Conservation (phyloP, 2,113 vertebrate genomes). For the Bos indicus region DNA sequence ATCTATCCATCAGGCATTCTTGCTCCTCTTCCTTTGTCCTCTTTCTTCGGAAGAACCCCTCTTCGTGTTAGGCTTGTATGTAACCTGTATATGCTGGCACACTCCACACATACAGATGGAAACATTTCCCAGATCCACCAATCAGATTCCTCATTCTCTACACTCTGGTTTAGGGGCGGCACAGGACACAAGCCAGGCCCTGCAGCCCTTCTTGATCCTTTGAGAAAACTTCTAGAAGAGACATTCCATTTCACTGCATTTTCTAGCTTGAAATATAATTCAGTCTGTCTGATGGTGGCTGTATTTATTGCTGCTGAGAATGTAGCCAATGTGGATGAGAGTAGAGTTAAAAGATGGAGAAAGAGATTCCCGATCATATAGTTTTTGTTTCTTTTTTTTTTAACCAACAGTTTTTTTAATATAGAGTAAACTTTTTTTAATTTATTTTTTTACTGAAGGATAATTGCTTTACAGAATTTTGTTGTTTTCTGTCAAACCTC, state of each 20-base stretch:
- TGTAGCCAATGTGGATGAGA: not conserved
- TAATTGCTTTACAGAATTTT: not conserved
- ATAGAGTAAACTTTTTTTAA: not conserved
- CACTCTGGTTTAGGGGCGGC: accelerated
- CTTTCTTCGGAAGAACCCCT: not conserved
- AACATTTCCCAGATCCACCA: not conserved
- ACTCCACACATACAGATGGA: not conserved
- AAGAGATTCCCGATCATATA: not conserved
- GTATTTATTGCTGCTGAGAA: not conserved
- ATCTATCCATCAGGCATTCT: not conserved
- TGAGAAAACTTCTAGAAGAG: not conserved
- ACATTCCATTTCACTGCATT: not conserved
- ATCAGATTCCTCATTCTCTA: not conserved
- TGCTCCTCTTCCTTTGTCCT: not conserved
- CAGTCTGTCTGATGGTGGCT: not conserved
- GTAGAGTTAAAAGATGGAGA: not conserved
- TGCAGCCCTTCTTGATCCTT: not conserved
- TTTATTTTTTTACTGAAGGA: not conserved
- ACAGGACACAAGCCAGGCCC: not conserved
- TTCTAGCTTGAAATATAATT: not conserved
- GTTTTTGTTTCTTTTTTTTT: not conserved
- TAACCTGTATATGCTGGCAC: too few species aligned
- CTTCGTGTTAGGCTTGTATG: not conserved
- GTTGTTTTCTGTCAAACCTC: not conserved
- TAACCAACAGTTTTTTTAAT: not conserved